Base-by-base conservation (phyloP, 2,888 invertebrate genomes). In the Eretmocerus hayati region DNA sequence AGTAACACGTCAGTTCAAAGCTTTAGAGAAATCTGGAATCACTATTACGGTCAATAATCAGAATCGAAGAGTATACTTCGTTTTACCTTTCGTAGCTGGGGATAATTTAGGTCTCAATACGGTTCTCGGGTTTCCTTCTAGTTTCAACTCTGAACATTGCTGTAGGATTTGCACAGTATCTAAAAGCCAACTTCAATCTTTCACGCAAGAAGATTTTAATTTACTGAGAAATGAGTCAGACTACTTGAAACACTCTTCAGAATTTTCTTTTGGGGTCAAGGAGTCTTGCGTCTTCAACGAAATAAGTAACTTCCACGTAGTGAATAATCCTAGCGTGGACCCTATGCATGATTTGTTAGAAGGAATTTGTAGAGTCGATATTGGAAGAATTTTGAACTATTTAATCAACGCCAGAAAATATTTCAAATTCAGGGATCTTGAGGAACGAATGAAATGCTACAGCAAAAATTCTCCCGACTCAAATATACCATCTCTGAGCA, bases 1-100 rank as follows among this genome's bases (percentile, higher is more conserved):
- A 26, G 11, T 26, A 6, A 26, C 11, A 9, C 11, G 22, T 21
- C 43, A 56, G 44, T 43, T 58, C 8, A 46, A 8, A 9, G 35
- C 43, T 22, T 31, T 58, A 33, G 50, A 53, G 47, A 45, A 32
- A 15, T n/a, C 47, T 13, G 58, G 57, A 23, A 54, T 58, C 33
- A 16, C 26, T 15, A 46, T 56, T 9, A 40, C 18, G 16, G 18
- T 46, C 38, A 15, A 30, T 26, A 42, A 44, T 51, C 20, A n/a
- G 35, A 26, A 49, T 33, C 39, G 39, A 16, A 26, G 9, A 42
- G 39, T 53, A 33, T 46, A 44, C n/a, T 53, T 55, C 33, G 30
- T 31, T 9, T 42, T 55, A 36, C 13, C 44, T 19, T 36, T 35
- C 19, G 46, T 52, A 36, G 41, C 44, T 16, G 51, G 46, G 3